A percentile compares a stretch with the other conserved stretches of the same genome.
Evolutionary conservation across 2,113 vertebrate species (phyloP).

Genomic region (Onychostoma macrolepis): DNA sequence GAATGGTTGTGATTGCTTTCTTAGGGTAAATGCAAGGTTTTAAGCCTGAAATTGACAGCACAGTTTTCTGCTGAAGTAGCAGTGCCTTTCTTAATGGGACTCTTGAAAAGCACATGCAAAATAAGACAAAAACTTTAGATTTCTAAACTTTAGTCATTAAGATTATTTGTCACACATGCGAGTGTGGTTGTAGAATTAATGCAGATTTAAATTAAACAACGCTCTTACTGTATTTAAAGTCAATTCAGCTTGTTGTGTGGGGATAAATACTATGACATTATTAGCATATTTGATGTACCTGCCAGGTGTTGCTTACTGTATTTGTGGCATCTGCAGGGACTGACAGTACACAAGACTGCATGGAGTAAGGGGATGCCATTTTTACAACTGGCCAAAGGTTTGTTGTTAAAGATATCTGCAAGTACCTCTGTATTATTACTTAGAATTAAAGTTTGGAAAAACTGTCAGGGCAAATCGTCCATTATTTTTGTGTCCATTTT

Average conservation of each 20-base stretch:
- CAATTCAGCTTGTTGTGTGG: not conserved
- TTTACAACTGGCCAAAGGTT: not conserved
- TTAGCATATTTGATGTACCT: not conserved
- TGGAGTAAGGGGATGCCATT: not conserved
- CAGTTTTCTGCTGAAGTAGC: not conserved
- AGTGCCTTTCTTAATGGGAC: not conserved
- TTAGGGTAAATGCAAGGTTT: not conserved
- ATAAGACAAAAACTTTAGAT: not conserved
- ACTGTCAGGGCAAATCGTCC: not conserved
- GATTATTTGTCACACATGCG: not conserved
- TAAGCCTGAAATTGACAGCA: not conserved
- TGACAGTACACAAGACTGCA: not conserved
- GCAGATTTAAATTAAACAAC: not conserved
- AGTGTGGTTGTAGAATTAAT: not conserved
- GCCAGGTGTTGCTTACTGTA: not conserved
- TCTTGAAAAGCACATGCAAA: conserved; percentile 5
- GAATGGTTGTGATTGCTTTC: not conserved
- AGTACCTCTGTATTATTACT: not conserved
- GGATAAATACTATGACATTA: not conserved
- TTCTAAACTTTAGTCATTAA: not conserved
- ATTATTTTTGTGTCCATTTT: not conserved
- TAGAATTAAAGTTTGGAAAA: not conserved
- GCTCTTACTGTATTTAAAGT: not conserved
- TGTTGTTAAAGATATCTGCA: not conserved
- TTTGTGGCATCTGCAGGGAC: not conserved